Conservation (phyloP, 2,797 vertebrate genomes). For the Acanthiza pusilla region DNA sequence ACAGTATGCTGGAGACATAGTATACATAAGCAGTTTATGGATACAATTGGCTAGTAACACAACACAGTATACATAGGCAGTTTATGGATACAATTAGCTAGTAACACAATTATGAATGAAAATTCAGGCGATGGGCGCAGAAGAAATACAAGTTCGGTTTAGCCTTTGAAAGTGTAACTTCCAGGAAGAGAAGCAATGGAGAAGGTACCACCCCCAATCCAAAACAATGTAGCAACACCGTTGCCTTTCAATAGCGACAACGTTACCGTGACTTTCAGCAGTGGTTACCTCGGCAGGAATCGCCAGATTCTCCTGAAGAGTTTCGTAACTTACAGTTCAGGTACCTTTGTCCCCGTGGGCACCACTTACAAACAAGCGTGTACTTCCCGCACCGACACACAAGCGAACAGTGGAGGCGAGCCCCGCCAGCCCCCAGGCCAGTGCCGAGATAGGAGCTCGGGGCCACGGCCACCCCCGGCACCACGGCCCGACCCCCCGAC, state of each 20-base stretch:
- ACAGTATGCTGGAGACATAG: accelerated
- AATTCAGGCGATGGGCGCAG: not conserved
- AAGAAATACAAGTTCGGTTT: accelerated
- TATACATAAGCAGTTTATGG: accelerated
- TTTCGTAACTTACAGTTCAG: accelerated
- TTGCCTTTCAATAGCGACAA: accelerated
- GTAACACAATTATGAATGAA: accelerated
- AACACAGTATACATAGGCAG: too few relatives aligned
- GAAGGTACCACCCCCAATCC: too few relatives aligned
- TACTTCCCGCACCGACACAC: not conserved
- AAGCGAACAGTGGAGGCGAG: not conserved
- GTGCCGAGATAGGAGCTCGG: too few relatives aligned
- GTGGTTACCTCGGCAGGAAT: accelerated
- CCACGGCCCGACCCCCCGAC: not conserved
- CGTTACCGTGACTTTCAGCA: accelerated
- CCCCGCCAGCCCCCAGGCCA: not conserved
- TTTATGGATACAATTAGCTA: too few relatives aligned
- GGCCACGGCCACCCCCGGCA: not conserved
- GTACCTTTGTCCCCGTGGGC: accelerated
- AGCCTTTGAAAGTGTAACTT: not conserved
- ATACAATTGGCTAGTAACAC: not conserved
- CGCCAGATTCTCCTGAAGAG: not conserved
- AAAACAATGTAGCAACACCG: accelerated
- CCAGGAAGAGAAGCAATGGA: not conserved
- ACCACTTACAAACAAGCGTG: accelerated